Percentiles rank a stretch among this genome's conserved stretches.
Evolutionary conservation across 2,888 invertebrate species (phyloP).

Genomic region (Zele albiditarsus): DNA sequence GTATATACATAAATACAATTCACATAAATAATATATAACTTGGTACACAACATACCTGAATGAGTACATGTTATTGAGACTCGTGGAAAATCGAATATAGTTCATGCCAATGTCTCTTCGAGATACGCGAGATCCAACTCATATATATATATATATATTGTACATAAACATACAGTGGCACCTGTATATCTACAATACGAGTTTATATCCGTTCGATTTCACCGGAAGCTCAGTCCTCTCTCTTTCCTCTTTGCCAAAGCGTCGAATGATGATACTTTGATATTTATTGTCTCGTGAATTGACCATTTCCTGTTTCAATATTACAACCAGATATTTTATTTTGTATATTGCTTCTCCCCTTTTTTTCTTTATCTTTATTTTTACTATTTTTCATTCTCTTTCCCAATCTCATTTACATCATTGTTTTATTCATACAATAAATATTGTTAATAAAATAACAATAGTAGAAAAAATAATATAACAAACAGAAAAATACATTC

Average conservation of each 20-base stretch:
- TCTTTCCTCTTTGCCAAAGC: conserved; percentile 20
- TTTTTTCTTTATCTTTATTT: background rate
- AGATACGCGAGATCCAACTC: background rate
- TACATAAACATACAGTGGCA: background rate
- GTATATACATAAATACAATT: background rate
- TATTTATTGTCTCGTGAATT: conserved; percentile 34
- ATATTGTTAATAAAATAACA: background rate
- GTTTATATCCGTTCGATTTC: conserved; percentile 36
- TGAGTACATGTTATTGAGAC: background rate
- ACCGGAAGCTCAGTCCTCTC: conserved; percentile 38
- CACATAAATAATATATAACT: too few relatives aligned
- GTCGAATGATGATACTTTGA: conserved; percentile 25
- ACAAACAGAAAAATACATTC: too few relatives aligned
- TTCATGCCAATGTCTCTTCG: background rate
- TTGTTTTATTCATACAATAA: background rate
- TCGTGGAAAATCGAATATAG: conserved; percentile 11
- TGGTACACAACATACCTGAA: too few relatives aligned
- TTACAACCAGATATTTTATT: conserved; percentile 19
- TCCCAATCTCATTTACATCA: conserved; percentile 10
- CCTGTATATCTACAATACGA: background rate
- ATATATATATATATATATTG: background rate
- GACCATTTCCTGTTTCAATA: conserved; percentile 34
- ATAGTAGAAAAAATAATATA: background rate
- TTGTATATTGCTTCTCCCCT: background rate
- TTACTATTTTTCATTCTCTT: background rate